Evolutionary conservation across 2,797 vertebrate species (phyloP).

Genomic region (Clarias laeviceps): DNA sequence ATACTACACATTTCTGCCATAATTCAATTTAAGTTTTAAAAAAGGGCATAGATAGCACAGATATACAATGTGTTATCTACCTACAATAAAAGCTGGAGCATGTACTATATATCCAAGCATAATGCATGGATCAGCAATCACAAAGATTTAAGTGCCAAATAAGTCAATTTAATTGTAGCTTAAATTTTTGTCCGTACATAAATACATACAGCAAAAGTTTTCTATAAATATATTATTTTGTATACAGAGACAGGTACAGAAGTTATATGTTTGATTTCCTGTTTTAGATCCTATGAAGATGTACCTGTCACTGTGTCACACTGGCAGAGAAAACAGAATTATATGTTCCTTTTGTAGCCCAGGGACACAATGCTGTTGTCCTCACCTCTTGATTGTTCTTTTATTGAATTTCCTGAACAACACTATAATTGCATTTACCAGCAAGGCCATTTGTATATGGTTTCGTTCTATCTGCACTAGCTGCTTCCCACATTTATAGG

Average conservation of each 20-base stretch:
- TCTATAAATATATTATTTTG: neutral
- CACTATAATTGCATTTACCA: slow-evolving; percentile 55
- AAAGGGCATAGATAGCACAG: too few species aligned
- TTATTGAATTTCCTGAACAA: slow-evolving; percentile 56
- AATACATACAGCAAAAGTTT: neutral
- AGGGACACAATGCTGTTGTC: slow-evolving; percentile 46
- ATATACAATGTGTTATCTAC: too few species aligned
- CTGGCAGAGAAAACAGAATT: slow-evolving; percentile 28
- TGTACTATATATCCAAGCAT: too few species aligned
- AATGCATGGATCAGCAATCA: too few species aligned
- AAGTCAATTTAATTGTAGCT: too few species aligned
- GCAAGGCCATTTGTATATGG: slow-evolving; percentile 44
- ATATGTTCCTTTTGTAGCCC: slow-evolving; percentile 45
- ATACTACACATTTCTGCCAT: too few species aligned
- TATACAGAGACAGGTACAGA: neutral
- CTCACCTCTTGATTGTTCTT: slow-evolving; percentile 55
- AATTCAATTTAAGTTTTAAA: too few species aligned
- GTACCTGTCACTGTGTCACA: slow-evolving; percentile 5
- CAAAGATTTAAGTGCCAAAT: too few species aligned
- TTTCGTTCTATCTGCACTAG: slow-evolving; percentile 46
- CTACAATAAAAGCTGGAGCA: too few species aligned
- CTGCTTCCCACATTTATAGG: slow-evolving; percentile 30
- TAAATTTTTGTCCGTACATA: neutral
- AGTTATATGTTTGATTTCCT: neutral
- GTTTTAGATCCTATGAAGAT: neutral